Conservation (phyloP, 2,113 vertebrate genomes). For the Puntigrus tetrazona region DNA sequence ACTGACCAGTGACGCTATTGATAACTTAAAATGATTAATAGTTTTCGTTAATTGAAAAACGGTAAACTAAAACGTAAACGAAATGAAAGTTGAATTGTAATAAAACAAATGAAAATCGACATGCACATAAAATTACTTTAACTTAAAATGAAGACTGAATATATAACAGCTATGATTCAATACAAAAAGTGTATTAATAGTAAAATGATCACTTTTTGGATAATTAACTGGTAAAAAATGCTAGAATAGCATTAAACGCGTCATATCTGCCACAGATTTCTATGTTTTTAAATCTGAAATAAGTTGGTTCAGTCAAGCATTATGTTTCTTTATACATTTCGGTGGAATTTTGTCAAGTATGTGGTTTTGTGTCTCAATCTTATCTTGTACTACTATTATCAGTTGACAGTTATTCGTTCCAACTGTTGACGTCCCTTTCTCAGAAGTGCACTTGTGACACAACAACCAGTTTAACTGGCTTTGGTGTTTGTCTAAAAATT, state of each 20-base stretch:
- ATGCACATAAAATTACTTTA: too few species aligned
- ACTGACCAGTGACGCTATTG: too few species aligned
- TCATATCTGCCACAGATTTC: not conserved
- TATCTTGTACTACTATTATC: not conserved
- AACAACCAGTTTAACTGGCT: constrained; percentile 18
- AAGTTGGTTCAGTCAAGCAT: not conserved
- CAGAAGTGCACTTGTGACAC: not conserved
- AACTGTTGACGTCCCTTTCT: not conserved
- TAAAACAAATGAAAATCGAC: too few species aligned
- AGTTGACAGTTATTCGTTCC: not conserved
- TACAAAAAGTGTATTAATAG: too few species aligned
- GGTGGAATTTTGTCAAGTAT: not conserved
- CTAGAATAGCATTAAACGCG: not conserved
- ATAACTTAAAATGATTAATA: too few species aligned
- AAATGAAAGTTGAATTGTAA: too few species aligned
- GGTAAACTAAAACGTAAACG: too few species aligned
- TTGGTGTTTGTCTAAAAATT: not conserved
- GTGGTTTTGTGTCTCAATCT: not conserved
- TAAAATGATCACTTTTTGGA: too few species aligned
- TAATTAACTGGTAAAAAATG: too few species aligned
- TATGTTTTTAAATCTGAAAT: not conserved
- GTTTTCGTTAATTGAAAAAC: too few species aligned
- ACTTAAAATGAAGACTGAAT: too few species aligned
- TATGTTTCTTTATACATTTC: not conserved
- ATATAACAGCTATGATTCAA: too few species aligned